Percentiles rank a stretch among this genome's conserved stretches.
Evolutionary conservation across 2,888 invertebrate species (phyloP).

Genomic region (Lasioglossum zephyrum): DNA sequence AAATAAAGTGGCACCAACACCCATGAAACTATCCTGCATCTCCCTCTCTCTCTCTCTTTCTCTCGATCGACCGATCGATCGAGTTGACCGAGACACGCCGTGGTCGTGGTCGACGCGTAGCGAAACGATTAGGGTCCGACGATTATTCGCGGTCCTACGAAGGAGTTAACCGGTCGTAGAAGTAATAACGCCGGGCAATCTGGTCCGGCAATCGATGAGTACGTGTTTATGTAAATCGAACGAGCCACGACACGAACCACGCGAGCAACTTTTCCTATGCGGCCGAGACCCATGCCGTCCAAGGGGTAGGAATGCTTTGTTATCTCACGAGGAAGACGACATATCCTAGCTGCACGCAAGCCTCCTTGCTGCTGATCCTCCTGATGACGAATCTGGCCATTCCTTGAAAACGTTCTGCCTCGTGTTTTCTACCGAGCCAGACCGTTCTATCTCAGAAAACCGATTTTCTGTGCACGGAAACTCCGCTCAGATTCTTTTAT

Average conservation of each 20-base stretch:
- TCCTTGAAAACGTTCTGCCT: background rate
- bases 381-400: slow-evolving; percentile 45
- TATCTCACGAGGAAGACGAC: slow-evolving; percentile 66
- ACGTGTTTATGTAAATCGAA: slow-evolving; percentile 82
- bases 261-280: slow-evolving; percentile 73
- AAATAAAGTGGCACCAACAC: slow-evolving; percentile 38
- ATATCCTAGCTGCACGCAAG: slow-evolving; percentile 54
- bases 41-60: background rate
- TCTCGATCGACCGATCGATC: no score
- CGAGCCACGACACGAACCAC: slow-evolving; percentile 77
- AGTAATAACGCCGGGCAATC: slow-evolving; percentile 79
- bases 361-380: slow-evolving; percentile 17
- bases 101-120: slow-evolving; percentile 57
- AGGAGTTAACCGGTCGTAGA: slow-evolving; percentile 75
- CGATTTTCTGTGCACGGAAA: background rate
- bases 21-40: background rate
- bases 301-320: slow-evolving; percentile 67
- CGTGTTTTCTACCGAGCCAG: background rate
- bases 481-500: background rate
- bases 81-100: background rate
- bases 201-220: slow-evolving; percentile 81
- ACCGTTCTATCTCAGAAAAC: background rate
- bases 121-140: slow-evolving; percentile 69
- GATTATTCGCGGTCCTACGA: slow-evolving; percentile 69
- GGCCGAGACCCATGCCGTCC: slow-evolving; percentile 48